A percentile compares a stretch with the other conserved stretches of the same genome.
Evolutionary conservation across 1,140 invertebrate species (phyloP).

Genomic region (Sycophaga agraensis): DNA sequence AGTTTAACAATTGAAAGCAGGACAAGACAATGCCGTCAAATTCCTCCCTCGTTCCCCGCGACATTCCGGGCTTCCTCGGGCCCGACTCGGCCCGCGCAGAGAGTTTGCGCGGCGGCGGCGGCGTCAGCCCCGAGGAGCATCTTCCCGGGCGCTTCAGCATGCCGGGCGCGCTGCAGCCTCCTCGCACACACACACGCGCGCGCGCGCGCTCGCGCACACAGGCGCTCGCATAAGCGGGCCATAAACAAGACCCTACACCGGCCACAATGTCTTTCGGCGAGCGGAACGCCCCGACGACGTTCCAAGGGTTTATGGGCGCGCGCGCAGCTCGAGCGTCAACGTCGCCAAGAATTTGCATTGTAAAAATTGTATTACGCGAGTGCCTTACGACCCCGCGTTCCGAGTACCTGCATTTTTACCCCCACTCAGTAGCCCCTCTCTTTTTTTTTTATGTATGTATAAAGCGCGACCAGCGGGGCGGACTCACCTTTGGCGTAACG

Average conservation of each 20-base stretch:
- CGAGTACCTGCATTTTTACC: too few species aligned
- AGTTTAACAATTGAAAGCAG: too few species aligned
- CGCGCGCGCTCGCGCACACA: neutral
- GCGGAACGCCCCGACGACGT: too few species aligned
- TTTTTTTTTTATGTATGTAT: neutral
- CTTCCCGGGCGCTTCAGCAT: neutral
- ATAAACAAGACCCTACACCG: neutral
- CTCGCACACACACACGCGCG: neutral
- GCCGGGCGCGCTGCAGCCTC: neutral
- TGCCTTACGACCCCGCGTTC: neutral
- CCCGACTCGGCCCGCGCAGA: too few species aligned
- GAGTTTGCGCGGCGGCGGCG: too few species aligned
- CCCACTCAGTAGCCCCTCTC: neutral
- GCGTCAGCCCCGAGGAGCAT: neutral
- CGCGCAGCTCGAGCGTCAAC: neutral
- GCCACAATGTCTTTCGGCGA: neutral
- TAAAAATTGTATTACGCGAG: neutral
- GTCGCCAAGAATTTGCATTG: constrained; percentile 3
- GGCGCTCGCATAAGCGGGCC: neutral
- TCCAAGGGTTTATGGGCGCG: neutral
- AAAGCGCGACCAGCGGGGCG: neutral
- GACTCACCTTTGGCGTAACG: too few species aligned
- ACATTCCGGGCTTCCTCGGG: too few species aligned
- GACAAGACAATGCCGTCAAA: too few species aligned
- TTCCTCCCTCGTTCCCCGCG: too few species aligned